Percentiles rank a stretch among this genome's conserved stretches.
Evolutionary conservation across 2,888 invertebrate genomes (phyloP).

Genomic region (Thymelicus sylvestris): DNA sequence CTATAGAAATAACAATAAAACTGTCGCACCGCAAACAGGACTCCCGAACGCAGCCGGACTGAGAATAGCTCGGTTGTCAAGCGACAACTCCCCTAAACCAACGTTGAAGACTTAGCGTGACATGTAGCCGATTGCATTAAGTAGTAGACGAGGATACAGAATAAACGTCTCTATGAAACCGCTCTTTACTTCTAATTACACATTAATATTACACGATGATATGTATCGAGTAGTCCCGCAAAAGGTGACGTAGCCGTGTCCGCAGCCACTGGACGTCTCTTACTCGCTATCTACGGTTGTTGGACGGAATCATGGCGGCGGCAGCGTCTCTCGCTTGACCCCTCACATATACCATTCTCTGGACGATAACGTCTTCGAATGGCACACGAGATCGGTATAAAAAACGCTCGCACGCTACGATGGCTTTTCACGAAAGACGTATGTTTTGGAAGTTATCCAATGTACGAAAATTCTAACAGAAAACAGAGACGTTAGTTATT

Average conservation of each 20-base stretch:
- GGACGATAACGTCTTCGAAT: neutral
- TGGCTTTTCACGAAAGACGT: constrained; percentile 7
- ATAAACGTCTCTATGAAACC: constrained; percentile 85
- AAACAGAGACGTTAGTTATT: neutral
- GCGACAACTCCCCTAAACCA: constrained; percentile 63
- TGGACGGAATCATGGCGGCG: constrained; percentile 85
- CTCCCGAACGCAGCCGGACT: constrained; percentile 35
- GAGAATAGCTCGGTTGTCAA: constrained; percentile 59
- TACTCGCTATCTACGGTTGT: constrained; percentile 85
- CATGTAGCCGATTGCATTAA: constrained; percentile 80
- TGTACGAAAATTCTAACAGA: no score
- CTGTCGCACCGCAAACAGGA: constrained; percentile 41
- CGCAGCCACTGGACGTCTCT: constrained; percentile 85
- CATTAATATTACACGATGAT: constrained; percentile 88
- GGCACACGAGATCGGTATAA: constrained; percentile 22
- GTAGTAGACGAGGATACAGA: constrained; percentile 81
- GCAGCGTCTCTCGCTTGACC: constrained; percentile 59
- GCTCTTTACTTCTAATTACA: constrained; percentile 82
- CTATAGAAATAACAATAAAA: constrained; percentile 37
- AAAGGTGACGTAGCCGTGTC: constrained; percentile 84
- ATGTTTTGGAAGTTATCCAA: constrained; percentile 47
- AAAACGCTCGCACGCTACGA: constrained; percentile 23
- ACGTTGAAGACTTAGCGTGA: constrained; percentile 69
- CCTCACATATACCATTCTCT: constrained; percentile 38
- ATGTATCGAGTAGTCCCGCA: constrained; percentile 90